These are phyloP conservation scores for Osmerus eperlanus DNA, from an alignment of 2,113 vertebrate species.

Conservation along the genomic window DNA sequence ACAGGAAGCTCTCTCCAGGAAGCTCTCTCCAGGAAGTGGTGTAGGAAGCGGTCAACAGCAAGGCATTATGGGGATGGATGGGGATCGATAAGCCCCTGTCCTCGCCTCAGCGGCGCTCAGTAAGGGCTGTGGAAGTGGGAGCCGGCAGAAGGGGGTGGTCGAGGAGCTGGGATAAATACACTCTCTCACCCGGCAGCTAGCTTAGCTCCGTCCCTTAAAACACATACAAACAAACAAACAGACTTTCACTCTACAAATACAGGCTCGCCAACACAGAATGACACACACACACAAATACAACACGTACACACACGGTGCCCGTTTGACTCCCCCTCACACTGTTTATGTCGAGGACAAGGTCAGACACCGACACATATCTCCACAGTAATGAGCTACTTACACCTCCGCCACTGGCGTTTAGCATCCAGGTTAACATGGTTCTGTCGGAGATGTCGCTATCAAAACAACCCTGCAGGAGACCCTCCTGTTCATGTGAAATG, in stretches of 20 bases:
- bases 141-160: no score
- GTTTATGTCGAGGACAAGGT: background rate
- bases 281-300: no score
- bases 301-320: background rate
- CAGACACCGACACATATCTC: background rate
- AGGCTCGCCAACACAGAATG: no score
- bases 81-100: background rate
- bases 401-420: background rate
- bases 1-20: slow-evolving; percentile 3
- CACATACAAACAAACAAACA: no score
- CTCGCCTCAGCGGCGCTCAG: background rate
- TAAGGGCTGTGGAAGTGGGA: background rate
- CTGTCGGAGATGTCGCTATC: background rate
- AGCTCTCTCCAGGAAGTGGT: background rate
- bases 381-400: background rate
- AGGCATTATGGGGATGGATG: background rate
- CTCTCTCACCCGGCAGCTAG: no score
- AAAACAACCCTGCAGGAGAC: background rate
- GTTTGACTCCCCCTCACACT: background rate
- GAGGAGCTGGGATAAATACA: no score
- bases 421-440: background rate
- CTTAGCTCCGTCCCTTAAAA: no score
- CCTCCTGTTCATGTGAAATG: background rate
- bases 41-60: background rate
- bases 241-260: no score